Base-by-base conservation (phyloP, 2,113 vertebrate genomes). In the Stercorarius parasiticus region DNA sequence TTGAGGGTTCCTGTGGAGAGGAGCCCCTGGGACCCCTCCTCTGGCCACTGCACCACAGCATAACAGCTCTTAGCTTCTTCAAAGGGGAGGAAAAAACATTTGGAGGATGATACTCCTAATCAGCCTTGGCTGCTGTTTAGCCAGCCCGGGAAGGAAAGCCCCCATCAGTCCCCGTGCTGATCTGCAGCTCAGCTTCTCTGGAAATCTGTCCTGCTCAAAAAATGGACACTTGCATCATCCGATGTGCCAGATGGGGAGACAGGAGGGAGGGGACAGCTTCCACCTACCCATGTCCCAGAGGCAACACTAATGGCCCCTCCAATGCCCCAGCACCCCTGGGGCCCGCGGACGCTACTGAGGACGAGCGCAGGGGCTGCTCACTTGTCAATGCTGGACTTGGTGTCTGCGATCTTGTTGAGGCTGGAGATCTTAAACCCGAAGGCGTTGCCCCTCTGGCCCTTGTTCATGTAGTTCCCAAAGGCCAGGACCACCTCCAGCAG, bases 371-470 rank as follows among this genome's bases (percentile, higher is more conserved):
- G 49, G 71, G 11, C 49, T 58, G 94, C 99, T 99, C 97, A 99
- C 99, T 99, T 99, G 98, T 99, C 99, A 78, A 99, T 99, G 96
- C 99, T 99, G 97, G 99, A 99, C 96, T 99, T 99, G 74, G 99
- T 99, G 96, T 99, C 99, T 0, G 99, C 99, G 8, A 99, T 99
- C 98, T 99, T 99, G 98, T 99, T 99, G 88, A 99, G 99, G 67
- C 99, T 99, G 81, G 99, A 99, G 96, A 99, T 98, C 97, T 99
- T 99, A 97, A 99, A 99, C 86, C 99, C 99, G 4, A 99, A 99
- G 4, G 99, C 99, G 2, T 99, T 99, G 45, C 99, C 99, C 97
- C 99, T 98, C 97, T 99, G 99, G 85, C 99, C 99, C 96, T 99
- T 99, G 97, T 99, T 99, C 99, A 99, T 99, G 97, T 99, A 99